These are phyloP conservation scores for Artibeus lituratus DNA, from an alignment of 2,797 vertebrate genomes.

Conservation along the genomic window DNA sequence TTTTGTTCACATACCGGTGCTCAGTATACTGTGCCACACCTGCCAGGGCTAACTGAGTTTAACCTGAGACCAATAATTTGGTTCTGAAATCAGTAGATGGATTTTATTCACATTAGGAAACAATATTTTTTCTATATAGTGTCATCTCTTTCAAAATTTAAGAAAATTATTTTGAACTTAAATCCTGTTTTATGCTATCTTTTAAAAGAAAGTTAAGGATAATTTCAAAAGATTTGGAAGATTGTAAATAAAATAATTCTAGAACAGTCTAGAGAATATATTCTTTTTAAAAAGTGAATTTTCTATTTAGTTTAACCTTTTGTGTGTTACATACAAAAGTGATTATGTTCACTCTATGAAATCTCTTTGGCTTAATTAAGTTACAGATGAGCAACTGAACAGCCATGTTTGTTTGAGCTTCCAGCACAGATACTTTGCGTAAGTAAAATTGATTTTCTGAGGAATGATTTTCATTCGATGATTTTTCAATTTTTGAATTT, in stretches of 20 bases:
- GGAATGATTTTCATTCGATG: background rate
- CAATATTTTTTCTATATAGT: background rate
- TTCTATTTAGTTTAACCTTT: background rate
- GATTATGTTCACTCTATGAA: background rate
- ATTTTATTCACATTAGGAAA: background rate
- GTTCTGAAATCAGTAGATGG: background rate
- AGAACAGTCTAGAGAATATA: background rate
- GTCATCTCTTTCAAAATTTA: conserved; percentile 23
- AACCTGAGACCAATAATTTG: background rate
- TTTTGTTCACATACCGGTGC: too few relatives aligned
- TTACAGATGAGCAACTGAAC: background rate
- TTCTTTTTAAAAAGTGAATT: background rate
- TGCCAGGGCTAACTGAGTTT: background rate
- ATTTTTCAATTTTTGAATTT: background rate
- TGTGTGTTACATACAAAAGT: background rate
- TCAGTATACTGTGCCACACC: too few relatives aligned
- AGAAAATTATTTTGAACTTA: background rate
- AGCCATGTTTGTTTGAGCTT: conserved; percentile 13
- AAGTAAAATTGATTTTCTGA: conserved; percentile 50
- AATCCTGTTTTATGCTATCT: background rate
- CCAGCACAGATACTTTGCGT: background rate
- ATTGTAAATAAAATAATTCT: background rate
- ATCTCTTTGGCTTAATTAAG: conserved; percentile 24
- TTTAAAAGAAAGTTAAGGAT: background rate
- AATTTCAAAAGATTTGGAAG: background rate